These are phyloP conservation scores for Diaprepes abbreviatus DNA, from an alignment of 2,888 invertebrate species.

Conservation along the genomic window DNA sequence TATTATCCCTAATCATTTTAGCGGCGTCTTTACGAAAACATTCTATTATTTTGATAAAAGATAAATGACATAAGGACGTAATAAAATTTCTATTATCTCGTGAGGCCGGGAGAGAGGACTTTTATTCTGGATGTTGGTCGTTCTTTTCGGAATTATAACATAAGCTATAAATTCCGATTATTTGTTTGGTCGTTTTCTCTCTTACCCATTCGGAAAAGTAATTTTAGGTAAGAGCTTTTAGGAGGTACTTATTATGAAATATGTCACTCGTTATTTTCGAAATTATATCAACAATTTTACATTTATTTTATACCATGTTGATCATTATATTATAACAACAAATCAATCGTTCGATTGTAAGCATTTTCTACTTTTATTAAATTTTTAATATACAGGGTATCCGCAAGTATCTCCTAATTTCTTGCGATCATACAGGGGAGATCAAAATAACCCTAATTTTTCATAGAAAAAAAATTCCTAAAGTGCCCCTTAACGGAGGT, in stretches of 20 bases:
- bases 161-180: constrained; percentile 52
- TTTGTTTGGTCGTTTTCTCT: constrained; percentile 50
- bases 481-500: too few species aligned
- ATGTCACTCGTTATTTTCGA: constrained; percentile 37
- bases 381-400: too few species aligned
- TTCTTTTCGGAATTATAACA: constrained; percentile 47
- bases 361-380: too few species aligned
- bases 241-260: constrained; percentile 43
- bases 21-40: constrained; percentile 27
- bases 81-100: constrained; percentile 51
- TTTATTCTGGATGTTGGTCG: constrained; percentile 49
- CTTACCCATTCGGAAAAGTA: constrained; percentile 49
- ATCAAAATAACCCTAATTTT: too few species aligned
- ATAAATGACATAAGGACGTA: constrained; percentile 49
- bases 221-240: constrained; percentile 48
- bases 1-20: background rate
- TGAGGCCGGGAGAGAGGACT: constrained; percentile 40
- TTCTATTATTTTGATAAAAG: constrained; percentile 49
- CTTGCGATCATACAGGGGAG: too few species aligned
- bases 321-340: too few species aligned
- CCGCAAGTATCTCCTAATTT: too few species aligned
- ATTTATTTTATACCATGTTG: background rate
- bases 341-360: too few species aligned
- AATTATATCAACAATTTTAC: constrained; percentile 35
- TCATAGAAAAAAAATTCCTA: too few species aligned